Evolutionary conservation across 2,797 vertebrate genomes (phyloP).

Genomic region (Karalla daura): DNA sequence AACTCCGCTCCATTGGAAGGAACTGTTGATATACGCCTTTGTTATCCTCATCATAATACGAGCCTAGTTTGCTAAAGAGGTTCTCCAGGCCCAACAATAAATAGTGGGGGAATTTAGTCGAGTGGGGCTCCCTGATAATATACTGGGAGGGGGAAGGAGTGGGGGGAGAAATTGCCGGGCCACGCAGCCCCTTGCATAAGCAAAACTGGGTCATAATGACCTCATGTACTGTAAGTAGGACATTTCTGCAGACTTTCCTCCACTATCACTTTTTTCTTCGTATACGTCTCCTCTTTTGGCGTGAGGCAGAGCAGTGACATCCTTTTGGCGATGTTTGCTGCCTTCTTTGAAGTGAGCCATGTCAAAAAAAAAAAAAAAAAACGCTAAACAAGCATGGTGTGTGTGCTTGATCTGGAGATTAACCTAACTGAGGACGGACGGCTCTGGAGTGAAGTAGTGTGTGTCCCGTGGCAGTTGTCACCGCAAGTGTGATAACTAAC

Average conservation of each 20-base stretch:
- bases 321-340: slow-evolving; percentile 79
- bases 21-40: slow-evolving; percentile 88
- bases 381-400: slow-evolving; percentile 76
- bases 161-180: slow-evolving; percentile 52
- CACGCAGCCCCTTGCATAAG: slow-evolving; percentile 79
- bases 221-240: slow-evolving; percentile 85
- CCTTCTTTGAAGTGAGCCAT: slow-evolving; percentile 83
- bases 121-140: slow-evolving; percentile 74
- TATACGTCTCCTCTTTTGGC: slow-evolving; percentile 67
- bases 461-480: slow-evolving; percentile 71
- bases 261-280: slow-evolving; percentile 55
- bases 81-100: slow-evolving; percentile 80
- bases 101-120: slow-evolving; percentile 76
- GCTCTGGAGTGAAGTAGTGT: slow-evolving; percentile 43
- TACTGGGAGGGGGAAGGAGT: slow-evolving; percentile 55
- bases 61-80: slow-evolving; percentile 83
- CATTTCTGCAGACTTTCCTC: slow-evolving; percentile 77
- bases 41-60: slow-evolving; percentile 85
- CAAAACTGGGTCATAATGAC: slow-evolving; percentile 87
- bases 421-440: slow-evolving; percentile 69
- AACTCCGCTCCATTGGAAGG: slow-evolving; percentile 84
- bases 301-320: slow-evolving; percentile 75
- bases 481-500: slow-evolving; percentile 49
- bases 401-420: slow-evolving; percentile 80
- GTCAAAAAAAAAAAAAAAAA: slow-evolving; percentile 61